Evolutionary conservation across 2,888 invertebrate genomes (phyloP).

Genomic region (Acronicta aceris): DNA sequence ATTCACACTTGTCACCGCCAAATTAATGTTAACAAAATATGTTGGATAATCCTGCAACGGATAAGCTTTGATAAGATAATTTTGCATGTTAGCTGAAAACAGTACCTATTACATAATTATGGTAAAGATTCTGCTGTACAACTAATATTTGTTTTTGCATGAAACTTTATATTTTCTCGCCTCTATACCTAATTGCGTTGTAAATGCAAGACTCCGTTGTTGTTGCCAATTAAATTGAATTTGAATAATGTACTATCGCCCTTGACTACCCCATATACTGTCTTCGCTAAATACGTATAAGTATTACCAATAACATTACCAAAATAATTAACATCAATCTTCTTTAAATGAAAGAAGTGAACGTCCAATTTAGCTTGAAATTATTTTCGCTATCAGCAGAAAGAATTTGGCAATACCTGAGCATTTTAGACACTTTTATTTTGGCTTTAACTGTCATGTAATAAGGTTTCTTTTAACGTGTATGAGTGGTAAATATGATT

Average conservation of each 20-base stretch:
- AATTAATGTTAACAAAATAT: no score
- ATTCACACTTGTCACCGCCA: no score
- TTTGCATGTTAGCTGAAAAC: no score
- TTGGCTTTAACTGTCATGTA: not conserved
- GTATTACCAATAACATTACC: not conserved
- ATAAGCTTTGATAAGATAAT: no score
- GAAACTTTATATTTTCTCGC: not conserved
- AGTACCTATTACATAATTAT: no score
- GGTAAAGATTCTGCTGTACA: no score
- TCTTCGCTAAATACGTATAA: slow-evolving; percentile 21
- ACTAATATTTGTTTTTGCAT: no score
- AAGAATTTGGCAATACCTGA: slow-evolving; percentile 28
- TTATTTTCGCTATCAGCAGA: slow-evolving; percentile 8
- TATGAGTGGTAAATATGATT: slow-evolving; percentile 7
- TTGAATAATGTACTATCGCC: slow-evolving; percentile 28
- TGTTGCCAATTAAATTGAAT: slow-evolving; percentile 32
- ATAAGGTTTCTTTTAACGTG: slow-evolving; percentile 31
- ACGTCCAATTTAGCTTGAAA: slow-evolving; percentile 26
- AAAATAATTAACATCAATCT: not conserved
- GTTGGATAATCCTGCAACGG: no score
- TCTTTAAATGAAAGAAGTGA: slow-evolving; percentile 2
- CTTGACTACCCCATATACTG: slow-evolving; percentile 40
- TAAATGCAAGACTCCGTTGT: slow-evolving; percentile 19
- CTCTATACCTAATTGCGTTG: slow-evolving; percentile 7
- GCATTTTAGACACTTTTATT: slow-evolving; percentile 3